Evolutionary conservation across 2,888 invertebrate species (phyloP), one percentile per base, ranked within the genome.

Genomic region (Drosophila sordidula): DNA sequence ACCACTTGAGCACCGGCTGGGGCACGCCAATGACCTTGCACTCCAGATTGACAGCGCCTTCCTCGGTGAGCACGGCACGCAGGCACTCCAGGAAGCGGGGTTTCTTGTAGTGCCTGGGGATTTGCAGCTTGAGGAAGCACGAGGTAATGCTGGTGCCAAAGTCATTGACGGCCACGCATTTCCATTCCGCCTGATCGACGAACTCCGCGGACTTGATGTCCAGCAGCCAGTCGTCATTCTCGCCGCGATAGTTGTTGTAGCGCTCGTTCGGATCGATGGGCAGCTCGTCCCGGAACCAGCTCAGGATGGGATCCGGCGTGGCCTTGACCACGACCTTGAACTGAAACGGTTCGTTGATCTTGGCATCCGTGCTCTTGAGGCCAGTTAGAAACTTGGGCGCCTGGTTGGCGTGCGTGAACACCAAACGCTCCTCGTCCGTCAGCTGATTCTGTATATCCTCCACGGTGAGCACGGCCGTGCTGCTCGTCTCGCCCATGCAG

Each of bases 1-100:
- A 98, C 98, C 98, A 98, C 89, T 97, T 97, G 0, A 98, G 93
- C n/a, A 95, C 93, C 0, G 97, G 97, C 89, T 97, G 97, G 0
- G 97, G 97, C 2, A 97, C 97, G 6, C 97, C 97, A 65, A 97
- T 97, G 0, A 97, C 97, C 93, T 98, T 98, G 91, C 98, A 98
- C 91, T 98, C 98, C 66, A 98, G 93, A 92, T 97, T 97, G 0
- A 98, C 98, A 9, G 97, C 97, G 0, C 97, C 92, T 92, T 97
- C 97, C 71, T 97, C 96, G 0, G 97, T 97, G 16, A 98, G 93
- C 41, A 97, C 95, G 0, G 97, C 98, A 78, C 96, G 94, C 4
- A 98, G 93, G 75, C 96, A 96, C 91, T 98, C 97, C 54, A 98
- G 93, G 91, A 98, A 98, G 70, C 96, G 94, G 0, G 98, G 97